Evolutionary conservation across 2,113 vertebrate genomes (phyloP).

Genomic region (Castor canadensis): DNA sequence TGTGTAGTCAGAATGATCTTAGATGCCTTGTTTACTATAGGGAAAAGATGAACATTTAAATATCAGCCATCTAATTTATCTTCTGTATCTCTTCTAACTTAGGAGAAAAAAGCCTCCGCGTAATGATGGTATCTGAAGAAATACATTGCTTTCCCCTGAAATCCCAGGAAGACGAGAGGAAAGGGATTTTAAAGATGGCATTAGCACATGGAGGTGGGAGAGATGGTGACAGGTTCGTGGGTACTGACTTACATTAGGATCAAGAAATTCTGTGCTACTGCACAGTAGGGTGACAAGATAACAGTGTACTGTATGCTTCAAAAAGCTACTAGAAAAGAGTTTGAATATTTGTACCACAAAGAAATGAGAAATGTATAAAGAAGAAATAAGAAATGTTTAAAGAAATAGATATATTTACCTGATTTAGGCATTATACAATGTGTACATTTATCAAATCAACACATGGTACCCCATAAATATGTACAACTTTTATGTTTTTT

Average conservation of each 20-base stretch:
- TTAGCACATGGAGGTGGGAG: neutral
- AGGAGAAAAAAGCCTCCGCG: neutral
- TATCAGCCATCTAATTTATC: conserved; percentile 23
- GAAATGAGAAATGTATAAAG: neutral
- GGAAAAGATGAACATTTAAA: conserved; percentile 4
- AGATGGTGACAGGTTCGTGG: neutral
- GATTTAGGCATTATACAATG: neutral
- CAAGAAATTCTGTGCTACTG: neutral
- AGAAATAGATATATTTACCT: neutral
- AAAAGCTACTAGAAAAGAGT: neutral
- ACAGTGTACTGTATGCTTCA: neutral
- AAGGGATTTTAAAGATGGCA: neutral
- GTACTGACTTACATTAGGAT: neutral
- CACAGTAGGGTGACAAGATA: neutral
- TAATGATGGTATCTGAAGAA: conserved; percentile 4
- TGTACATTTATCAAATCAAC: neutral
- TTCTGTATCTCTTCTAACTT: neutral
- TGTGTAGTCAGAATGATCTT: neutral
- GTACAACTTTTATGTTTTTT: neutral
- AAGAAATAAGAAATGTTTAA: neutral
- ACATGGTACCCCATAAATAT: neutral
- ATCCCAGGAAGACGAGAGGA: neutral
- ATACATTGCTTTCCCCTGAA: neutral
- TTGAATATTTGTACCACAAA: neutral
- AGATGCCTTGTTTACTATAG: neutral